Conservation (phyloP, 35 echinoderm and acorn worm genomes). For the Hemicentrotus pulcherrimus region DNA sequence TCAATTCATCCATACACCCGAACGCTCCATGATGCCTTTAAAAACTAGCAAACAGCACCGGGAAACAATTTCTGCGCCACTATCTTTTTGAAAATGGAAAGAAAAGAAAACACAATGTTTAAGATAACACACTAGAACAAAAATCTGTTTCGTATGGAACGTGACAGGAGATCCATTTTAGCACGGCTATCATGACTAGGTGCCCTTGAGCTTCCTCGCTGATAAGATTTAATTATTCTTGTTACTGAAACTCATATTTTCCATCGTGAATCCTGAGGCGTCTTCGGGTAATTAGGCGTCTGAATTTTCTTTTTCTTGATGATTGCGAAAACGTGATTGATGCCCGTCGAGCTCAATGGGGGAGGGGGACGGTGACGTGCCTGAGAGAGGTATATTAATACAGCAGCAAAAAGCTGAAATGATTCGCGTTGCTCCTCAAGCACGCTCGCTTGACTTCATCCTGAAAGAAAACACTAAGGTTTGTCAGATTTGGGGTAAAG, state of each 20-base stretch:
- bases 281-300: slow-evolving; percentile 26
- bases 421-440: background rate
- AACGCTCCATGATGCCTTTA: background rate
- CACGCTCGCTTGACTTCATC: background rate
- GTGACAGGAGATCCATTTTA: background rate
- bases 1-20: background rate
- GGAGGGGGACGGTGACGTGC: background rate
- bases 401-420: background rate
- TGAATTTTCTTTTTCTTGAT: slow-evolving; percentile 23
- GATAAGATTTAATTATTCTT: slow-evolving; percentile 39
- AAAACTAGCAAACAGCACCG: background rate
- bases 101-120: background rate
- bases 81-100: background rate
- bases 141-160: slow-evolving; percentile 17
- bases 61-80: background rate
- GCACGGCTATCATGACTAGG: background rate
- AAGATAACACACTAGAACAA: background rate
- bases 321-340: slow-evolving; percentile 15
- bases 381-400: background rate
- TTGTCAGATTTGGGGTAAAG: slow-evolving; percentile 34
- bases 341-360: background rate
- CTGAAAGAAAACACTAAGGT: background rate
- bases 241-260: slow-evolving; percentile 34
- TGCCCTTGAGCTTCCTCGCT: background rate
- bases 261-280: background rate